Conservation (phyloP, 2,113 vertebrate species). For the Sterna hirundo region DNA sequence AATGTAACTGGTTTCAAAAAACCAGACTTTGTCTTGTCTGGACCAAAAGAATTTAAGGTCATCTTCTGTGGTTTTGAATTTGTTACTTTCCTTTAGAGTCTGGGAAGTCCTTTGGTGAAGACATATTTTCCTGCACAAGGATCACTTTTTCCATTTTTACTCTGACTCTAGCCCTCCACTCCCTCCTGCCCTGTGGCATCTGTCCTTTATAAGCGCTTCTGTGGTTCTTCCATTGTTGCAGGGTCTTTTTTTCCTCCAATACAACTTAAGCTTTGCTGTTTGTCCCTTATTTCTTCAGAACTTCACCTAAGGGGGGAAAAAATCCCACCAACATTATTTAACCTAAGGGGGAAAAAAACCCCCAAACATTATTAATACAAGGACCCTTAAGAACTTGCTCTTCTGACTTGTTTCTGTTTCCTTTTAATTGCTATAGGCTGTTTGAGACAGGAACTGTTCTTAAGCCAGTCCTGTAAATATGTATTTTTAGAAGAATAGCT, state of each 20-base stretch:
- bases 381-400: not conserved
- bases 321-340: not conserved
- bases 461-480: not conserved
- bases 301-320: not conserved
- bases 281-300: not conserved
- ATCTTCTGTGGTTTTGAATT: not conserved
- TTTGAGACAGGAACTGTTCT: not conserved
- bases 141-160: not conserved
- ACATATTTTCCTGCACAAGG: not conserved
- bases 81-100: not conserved
- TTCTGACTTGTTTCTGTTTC: not conserved
- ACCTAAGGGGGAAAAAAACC: not conserved
- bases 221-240: not conserved
- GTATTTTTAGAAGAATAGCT: not conserved
- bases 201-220: not conserved
- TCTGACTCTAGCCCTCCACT: not conserved
- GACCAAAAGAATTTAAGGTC: not conserved
- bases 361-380: not conserved
- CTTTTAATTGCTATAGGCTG: not conserved
- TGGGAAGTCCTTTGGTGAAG: not conserved
- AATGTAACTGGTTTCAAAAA: not conserved
- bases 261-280: not conserved
- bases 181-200: not conserved
- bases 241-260: not conserved
- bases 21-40: not conserved